Conservation (phyloP, 1,140 invertebrate species). For the Linepithema humile region DNA sequence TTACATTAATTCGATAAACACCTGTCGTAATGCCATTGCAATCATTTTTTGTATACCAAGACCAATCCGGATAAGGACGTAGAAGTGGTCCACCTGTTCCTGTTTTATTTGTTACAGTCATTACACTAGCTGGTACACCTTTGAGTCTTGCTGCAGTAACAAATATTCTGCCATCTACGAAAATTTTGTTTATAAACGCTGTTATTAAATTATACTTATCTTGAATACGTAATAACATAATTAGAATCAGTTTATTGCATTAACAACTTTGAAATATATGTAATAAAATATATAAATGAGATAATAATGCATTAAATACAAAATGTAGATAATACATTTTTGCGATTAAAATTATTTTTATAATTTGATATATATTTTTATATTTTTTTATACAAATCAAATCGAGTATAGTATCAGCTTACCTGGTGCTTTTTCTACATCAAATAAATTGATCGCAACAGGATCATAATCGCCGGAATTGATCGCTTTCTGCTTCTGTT, state of each 20-base stretch:
- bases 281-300: no score
- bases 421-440: neutral
- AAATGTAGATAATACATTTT: no score
- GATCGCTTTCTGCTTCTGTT: neutral
- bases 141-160: neutral
- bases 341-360: no score
- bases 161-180: no score
- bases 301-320: no score
- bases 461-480: neutral
- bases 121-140: slow-evolving; percentile 2
- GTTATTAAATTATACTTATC: no score
- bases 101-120: neutral
- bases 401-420: neutral
- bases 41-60: slow-evolving; percentile 14
- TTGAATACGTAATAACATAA: no score
- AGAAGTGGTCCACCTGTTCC: neutral
- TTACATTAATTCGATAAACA: neutral
- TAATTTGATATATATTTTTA: no score
- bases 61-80: slow-evolving; percentile 26
- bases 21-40: neutral
- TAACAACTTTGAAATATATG: no score
- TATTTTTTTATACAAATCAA: no score
- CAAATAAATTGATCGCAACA: neutral
- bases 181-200: no score
- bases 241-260: no score